Conservation (phyloP, 2,113 vertebrate genomes). For the Bothrops jararaca region DNA sequence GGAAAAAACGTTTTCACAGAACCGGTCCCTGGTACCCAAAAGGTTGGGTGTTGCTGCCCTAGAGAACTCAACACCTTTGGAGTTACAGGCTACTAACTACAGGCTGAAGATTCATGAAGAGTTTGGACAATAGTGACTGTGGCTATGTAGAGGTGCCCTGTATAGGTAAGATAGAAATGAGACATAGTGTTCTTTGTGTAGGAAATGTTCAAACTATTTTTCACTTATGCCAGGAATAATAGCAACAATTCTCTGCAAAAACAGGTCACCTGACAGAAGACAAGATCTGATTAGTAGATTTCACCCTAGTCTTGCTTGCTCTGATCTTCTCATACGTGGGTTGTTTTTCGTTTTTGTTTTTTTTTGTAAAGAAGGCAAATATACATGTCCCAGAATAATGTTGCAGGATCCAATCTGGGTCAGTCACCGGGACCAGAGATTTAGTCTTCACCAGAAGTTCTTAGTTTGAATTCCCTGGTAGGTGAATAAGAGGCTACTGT, state of each 20-base stretch:
- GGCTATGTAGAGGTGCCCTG: not conserved
- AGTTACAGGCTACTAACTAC: not conserved
- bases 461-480: not conserved
- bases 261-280: not conserved
- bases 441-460: not conserved
- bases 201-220: not conserved
- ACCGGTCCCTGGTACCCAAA: not conserved
- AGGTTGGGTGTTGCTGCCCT: not conserved
- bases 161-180: not conserved
- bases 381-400: not conserved
- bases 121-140: not conserved
- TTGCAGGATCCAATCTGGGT: not conserved
- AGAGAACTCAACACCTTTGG: not conserved
- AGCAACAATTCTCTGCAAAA: not conserved
- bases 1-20: not conserved
- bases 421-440: not conserved
- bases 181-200: not conserved
- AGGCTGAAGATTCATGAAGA: not conserved
- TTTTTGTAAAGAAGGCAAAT: not conserved
- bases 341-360: too few species aligned
- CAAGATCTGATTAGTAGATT: not conserved
- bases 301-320: not conserved
- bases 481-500: not conserved
- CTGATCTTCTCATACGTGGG: not conserved
- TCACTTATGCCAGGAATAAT: not conserved